These are phyloP conservation scores for Blera fallax DNA, from an alignment of 2,888 invertebrate species.

Conservation along the genomic window DNA sequence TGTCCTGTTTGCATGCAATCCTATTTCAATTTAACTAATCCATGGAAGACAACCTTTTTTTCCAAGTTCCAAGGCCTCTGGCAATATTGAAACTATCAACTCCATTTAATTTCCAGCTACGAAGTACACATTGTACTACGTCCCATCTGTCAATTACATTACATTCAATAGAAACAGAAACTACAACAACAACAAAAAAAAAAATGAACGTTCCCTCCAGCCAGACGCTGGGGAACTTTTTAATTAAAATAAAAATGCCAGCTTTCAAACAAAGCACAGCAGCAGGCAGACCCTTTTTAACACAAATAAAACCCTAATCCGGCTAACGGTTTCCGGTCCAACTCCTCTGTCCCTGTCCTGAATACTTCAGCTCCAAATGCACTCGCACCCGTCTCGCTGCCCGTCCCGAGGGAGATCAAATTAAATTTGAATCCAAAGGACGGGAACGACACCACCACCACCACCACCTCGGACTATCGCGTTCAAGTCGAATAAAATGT, in stretches of 20 bases:
- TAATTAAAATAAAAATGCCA: slow-evolving; percentile 69
- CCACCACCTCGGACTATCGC: background rate
- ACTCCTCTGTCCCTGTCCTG: background rate
- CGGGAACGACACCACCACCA: background rate
- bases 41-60: background rate
- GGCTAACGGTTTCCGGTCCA: slow-evolving; percentile 34
- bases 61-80: background rate
- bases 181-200: background rate
- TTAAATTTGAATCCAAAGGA: slow-evolving; percentile 54
- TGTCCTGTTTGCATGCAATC: background rate
- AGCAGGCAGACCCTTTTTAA: slow-evolving; percentile 16
- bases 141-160: slow-evolving; percentile 37
- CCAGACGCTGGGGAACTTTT: slow-evolving; percentile 51
- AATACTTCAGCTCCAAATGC: slow-evolving; percentile 41
- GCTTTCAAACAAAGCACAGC: slow-evolving; percentile 50
- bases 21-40: background rate
- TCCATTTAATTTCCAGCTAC: slow-evolving; percentile 3
- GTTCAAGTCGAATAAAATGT: slow-evolving; percentile 55
- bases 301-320: slow-evolving; percentile 62
- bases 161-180: slow-evolving; percentile 6
- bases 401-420: slow-evolving; percentile 37
- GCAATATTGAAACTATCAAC: slow-evolving; percentile 2
- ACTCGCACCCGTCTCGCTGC: background rate
- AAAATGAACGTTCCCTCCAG: background rate
- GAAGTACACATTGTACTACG: background rate